phyloP scores from a whole-genome alignment of 2,113 vertebrate genomes.

The Neoarius graeffei region DNA sequence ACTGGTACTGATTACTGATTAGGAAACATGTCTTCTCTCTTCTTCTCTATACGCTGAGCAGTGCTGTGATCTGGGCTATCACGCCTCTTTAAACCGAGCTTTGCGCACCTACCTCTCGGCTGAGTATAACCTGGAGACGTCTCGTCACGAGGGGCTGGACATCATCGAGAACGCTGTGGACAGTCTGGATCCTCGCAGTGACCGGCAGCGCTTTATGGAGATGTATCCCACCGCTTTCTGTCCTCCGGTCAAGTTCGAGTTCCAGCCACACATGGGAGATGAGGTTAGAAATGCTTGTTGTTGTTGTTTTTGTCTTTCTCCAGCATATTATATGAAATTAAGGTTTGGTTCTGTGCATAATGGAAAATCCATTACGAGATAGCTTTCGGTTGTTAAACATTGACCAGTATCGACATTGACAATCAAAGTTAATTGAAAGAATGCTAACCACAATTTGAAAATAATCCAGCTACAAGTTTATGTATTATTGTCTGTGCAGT shows the following conservation, averaged over 20 bases:
- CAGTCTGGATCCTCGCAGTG: conserved; percentile 91
- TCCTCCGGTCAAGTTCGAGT: conserved; percentile 93
- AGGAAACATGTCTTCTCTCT: not conserved
- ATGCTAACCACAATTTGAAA: not conserved
- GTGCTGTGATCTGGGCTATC: conserved; percentile 97
- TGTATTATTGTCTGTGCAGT: conserved; percentile 6
- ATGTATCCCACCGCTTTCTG: conserved; percentile 96
- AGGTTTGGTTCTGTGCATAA: not conserved
- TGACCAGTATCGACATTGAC: not conserved
- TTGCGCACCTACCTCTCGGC: conserved; percentile 95
- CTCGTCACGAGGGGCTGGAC: conserved; percentile 96
- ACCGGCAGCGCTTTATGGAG: conserved; percentile 98
- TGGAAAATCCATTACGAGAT: not conserved
- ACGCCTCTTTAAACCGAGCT: conserved; percentile 92
- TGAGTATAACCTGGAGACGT: conserved; percentile 97
- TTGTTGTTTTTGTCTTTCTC: not conserved
- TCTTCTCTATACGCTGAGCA: conserved; percentile 53
- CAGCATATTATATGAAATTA: not conserved
- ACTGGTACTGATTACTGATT: not conserved
- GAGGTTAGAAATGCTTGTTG: conserved; percentile 74
- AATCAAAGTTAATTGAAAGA: not conserved
- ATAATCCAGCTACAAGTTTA: not conserved
- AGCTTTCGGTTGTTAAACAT: not conserved
- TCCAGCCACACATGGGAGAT: conserved; percentile 97
- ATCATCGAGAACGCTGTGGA: conserved; percentile 98